A percentile compares a stretch with the other conserved stretches of the same genome.
phyloP scores from a whole-genome alignment of 2,888 invertebrate genomes.

The Argynnis bischoffii region DNA sequence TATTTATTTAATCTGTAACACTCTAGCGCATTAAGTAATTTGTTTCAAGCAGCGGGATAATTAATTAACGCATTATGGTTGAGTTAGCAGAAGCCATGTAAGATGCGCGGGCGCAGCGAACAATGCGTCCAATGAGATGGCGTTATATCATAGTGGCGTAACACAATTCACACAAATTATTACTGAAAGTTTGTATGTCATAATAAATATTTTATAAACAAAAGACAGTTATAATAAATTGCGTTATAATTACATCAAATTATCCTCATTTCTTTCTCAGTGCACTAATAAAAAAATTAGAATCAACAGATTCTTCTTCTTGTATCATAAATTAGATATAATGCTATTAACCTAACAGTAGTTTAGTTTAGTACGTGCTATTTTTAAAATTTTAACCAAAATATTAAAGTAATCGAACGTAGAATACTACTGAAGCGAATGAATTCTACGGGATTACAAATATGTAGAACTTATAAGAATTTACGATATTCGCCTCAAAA shows the following conservation, averaged over 20 bases:
- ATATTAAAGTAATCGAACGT: too few species aligned
- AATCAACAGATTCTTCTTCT: too few species aligned
- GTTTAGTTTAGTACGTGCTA: too few species aligned
- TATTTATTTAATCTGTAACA: too few species aligned
- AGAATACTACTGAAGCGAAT: too few species aligned
- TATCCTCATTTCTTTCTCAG: constrained; percentile 7
- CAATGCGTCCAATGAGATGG: constrained; percentile 40
- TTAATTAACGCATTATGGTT: constrained; percentile 55
- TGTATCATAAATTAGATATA: too few species aligned
- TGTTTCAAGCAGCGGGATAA: constrained; percentile 60
- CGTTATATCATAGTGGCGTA: constrained; percentile 60
- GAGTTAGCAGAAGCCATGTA: constrained; percentile 42
- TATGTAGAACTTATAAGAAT: too few species aligned
- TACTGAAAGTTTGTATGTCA: constrained; percentile 19
- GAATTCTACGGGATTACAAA: too few species aligned
- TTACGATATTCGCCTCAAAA: too few species aligned
- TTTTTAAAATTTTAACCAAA: too few species aligned
- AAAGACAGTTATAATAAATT: constrained; percentile 19
- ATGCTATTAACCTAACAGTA: too few species aligned
- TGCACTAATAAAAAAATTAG: too few species aligned
- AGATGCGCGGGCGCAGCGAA: constrained; percentile 45
- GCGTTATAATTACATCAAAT: constrained; percentile 10
- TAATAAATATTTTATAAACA: constrained; percentile 21
- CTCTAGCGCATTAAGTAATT: constrained; percentile 15
- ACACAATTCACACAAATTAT: constrained; percentile 40